Conservation (phyloP, 2,113 vertebrate species). For the Alectura lathami region DNA sequence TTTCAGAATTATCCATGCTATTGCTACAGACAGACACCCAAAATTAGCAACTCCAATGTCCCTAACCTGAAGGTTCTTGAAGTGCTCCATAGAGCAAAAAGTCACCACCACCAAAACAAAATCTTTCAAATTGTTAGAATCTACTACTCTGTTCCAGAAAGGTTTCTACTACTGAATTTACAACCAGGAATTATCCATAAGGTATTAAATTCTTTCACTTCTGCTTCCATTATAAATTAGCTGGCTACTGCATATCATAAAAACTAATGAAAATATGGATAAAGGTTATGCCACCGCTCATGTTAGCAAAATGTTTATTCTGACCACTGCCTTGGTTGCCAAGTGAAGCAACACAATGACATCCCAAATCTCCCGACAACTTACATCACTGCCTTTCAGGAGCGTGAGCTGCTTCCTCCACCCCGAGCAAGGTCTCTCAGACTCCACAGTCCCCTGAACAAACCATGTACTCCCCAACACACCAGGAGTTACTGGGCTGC, state of each 20-base stretch:
- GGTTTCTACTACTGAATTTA: neutral
- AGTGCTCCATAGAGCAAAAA: neutral
- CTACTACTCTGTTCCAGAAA: neutral
- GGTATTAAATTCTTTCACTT: neutral
- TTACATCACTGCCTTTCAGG: neutral
- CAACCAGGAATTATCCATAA: neutral
- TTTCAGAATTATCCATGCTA: neutral
- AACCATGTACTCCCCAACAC: neutral
- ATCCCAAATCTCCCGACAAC: neutral
- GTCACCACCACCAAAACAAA: neutral
- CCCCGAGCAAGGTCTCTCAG: fast-evolving
- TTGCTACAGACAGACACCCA: neutral
- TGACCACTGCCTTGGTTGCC: neutral
- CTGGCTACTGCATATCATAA: neutral
- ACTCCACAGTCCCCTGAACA: fast-evolving
- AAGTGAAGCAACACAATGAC: neutral
- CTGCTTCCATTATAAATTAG: neutral
- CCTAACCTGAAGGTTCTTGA: neutral
- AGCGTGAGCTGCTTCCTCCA: neutral
- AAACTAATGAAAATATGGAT: neutral
- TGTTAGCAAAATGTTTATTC: neutral
- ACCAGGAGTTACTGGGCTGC: neutral
- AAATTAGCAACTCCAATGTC: neutral
- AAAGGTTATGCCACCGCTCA: neutral
- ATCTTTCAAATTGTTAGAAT: neutral